A percentile compares a stretch with the other conserved stretches of the same genome.
Conservation (phyloP, 2,888 invertebrate species). For the Zhengitettix transpicula region DNA sequence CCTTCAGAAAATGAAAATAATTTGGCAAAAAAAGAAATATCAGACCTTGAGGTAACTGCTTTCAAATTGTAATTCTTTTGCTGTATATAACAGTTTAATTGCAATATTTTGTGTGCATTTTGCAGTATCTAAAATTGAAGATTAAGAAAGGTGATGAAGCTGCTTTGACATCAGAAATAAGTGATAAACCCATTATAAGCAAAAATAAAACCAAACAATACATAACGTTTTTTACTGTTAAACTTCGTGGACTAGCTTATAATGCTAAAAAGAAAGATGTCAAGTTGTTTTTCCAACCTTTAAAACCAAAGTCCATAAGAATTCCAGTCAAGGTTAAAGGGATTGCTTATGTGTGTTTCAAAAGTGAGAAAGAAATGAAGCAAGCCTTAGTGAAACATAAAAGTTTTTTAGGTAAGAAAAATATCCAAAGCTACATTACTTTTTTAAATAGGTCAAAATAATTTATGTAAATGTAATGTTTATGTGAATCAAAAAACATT, state of each 20-base stretch:
- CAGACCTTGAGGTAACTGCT: constrained; percentile 49
- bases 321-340: constrained; percentile 61
- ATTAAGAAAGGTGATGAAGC: constrained; percentile 13
- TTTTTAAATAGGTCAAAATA: too few relatives aligned
- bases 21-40: constrained; percentile 52
- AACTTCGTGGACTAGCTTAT: constrained; percentile 62
- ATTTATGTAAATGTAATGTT: too few relatives aligned
- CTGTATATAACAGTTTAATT: background rate
- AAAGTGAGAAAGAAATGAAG: constrained; percentile 59
- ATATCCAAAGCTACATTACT: too few relatives aligned
- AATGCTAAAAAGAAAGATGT: constrained; percentile 69
- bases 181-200: background rate
- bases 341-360: constrained; percentile 83
- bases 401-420: constrained; percentile 56
- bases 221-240: constrained; percentile 39
- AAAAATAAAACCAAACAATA: too few relatives aligned
- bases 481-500: too few relatives aligned
- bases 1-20: constrained; percentile 28
- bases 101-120: constrained; percentile 15
- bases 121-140: constrained; percentile 36
- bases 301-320: constrained; percentile 62
- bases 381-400: constrained; percentile 70
- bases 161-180: constrained; percentile 4
- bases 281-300: constrained; percentile 67
- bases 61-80: constrained; percentile 9